Percentiles rank a stretch among this genome's conserved stretches.
Evolutionary conservation across 2,888 invertebrate genomes (phyloP).

Genomic region (Drosophila atripex): DNA sequence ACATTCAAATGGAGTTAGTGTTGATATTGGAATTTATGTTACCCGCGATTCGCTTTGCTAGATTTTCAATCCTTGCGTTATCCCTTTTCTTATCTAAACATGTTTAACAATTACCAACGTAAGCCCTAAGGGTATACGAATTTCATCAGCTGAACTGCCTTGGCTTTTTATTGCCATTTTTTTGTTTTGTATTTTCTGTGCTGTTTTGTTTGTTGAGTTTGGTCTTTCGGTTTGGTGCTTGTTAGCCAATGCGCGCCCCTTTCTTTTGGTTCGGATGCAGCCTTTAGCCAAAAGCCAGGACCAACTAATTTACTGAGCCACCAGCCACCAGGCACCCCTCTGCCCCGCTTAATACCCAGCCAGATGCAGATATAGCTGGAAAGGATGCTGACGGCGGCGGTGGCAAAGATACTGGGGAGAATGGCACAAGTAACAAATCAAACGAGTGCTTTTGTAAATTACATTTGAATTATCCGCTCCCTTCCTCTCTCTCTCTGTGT

Average conservation of each 20-base stretch:
- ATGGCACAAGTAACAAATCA: constrained; percentile 71
- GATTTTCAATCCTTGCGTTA: neutral
- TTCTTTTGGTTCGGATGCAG: constrained; percentile 18
- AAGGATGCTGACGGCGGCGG: neutral
- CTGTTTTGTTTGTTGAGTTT: constrained; percentile 30
- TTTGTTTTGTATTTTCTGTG: constrained; percentile 12
- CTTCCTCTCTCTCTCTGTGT: constrained; percentile 8
- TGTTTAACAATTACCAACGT: constrained; percentile 6
- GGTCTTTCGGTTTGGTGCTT: constrained; percentile 38
- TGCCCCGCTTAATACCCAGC: constrained; percentile 3
- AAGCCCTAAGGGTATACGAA: constrained; percentile 20
- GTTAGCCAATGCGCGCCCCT: constrained; percentile 43
- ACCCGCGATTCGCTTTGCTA: neutral
- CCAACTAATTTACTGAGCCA: constrained; percentile 62
- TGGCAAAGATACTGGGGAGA: constrained; percentile 1
- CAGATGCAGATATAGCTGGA: constrained; percentile 23
- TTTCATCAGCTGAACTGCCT: constrained; percentile 15
- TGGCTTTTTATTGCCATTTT: constrained; percentile 27
- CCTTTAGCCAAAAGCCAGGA: constrained; percentile 29
- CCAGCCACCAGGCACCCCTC: constrained; percentile 5
- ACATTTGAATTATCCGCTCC: constrained; percentile 75
- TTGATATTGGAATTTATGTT: constrained; percentile 2
- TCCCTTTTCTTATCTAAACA: neutral
- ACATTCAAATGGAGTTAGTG: neutral
- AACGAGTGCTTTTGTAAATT: constrained; percentile 79